Conservation (phyloP, 2,797 vertebrate species). For the Lycodopsis pacificus region DNA sequence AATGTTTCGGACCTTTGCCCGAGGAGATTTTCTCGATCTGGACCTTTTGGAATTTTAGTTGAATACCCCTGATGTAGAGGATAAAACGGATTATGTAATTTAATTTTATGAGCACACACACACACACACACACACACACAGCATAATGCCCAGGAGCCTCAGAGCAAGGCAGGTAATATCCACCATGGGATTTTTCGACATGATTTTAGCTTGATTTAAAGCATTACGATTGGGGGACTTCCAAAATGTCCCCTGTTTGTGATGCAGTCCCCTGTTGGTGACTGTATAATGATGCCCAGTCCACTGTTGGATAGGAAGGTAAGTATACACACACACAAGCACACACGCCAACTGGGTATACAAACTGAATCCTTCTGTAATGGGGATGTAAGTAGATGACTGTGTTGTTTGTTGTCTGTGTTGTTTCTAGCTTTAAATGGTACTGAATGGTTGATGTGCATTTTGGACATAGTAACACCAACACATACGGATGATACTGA, state of each 20-base stretch:
- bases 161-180: not conserved
- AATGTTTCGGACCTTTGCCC: too few species aligned
- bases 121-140: not conserved
- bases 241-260: too few species aligned
- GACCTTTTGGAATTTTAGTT: too few species aligned
- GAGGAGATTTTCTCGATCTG: too few species aligned
- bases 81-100: too few species aligned
- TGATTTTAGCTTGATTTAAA: not conserved
- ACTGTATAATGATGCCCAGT: not conserved
- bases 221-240: not conserved
- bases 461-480: not conserved
- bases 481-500: not conserved
- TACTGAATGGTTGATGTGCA: not conserved
- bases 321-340: not conserved
- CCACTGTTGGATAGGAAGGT: not conserved
- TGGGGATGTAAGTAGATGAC: not conserved
- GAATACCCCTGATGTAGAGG: too few species aligned
- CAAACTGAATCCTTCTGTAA: not conserved
- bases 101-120: not conserved
- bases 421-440: slow-evolving; percentile 6
- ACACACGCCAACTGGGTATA: not conserved
- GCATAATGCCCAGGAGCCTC: not conserved
- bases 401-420: not conserved
- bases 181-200: not conserved
- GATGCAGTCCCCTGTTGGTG: not conserved